A percentile compares a stretch with the other conserved stretches of the same genome.
Evolutionary conservation across 2,888 invertebrate species (phyloP).

Genomic region (Oscheius sp.): DNA sequence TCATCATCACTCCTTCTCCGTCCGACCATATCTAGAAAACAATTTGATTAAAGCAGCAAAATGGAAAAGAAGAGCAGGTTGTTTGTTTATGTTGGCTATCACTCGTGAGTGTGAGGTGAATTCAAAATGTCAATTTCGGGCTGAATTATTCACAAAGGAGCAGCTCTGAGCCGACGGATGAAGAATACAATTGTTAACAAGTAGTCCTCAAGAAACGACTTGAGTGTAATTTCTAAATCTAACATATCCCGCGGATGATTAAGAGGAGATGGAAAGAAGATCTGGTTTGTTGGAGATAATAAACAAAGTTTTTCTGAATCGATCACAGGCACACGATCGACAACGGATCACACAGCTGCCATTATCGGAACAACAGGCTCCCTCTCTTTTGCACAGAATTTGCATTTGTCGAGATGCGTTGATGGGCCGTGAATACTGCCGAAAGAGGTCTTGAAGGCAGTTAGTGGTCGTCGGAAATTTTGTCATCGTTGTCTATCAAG

Average conservation of each 20-base stretch:
- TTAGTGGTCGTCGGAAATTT: not conserved
- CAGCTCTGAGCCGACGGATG: constrained; percentile 74
- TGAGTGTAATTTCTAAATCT: too few species aligned
- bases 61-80: not conserved
- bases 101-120: not conserved
- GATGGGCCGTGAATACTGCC: constrained; percentile 11
- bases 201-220: not conserved
- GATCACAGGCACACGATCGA: not conserved
- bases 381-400: constrained; percentile 2
- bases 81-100: constrained; percentile 7
- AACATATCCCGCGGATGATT: too few species aligned
- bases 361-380: not conserved
- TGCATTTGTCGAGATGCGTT: constrained; percentile 23
- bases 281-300: constrained; percentile 76
- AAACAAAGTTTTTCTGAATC: too few species aligned
- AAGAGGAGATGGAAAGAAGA: too few species aligned
- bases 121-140: constrained; percentile 11
- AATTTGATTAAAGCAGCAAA: not conserved
- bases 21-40: constrained; percentile 4
- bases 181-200: constrained; percentile 68
- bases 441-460: not conserved
- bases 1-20: not conserved
- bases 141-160: constrained; percentile 19
- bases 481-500: not conserved
- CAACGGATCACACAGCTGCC: constrained; percentile 5